A percentile compares a stretch with the other conserved stretches of the same genome.
Conservation (phyloP, 1,140 invertebrate genomes). For the Bombus pascuorum region DNA sequence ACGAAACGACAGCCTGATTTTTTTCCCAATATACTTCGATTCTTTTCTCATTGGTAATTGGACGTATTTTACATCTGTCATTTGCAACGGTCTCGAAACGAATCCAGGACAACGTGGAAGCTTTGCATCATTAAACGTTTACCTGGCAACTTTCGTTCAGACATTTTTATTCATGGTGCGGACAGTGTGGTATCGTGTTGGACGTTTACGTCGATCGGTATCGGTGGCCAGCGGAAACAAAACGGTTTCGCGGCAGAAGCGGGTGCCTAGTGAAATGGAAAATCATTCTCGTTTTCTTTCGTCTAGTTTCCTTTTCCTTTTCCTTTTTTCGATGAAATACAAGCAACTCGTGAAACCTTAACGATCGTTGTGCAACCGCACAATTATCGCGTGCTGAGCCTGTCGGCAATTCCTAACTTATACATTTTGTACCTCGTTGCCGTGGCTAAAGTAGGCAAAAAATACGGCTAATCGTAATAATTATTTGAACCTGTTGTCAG, state of each 20-base stretch:
- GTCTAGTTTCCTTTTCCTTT: conserved; percentile 15
- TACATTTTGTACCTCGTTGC: conserved; percentile 9
- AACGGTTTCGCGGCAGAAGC: conserved; percentile 1
- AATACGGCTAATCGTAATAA: conserved; percentile 12
- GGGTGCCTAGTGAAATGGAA: conserved; percentile 24
- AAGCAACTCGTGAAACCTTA: conserved; percentile 31
- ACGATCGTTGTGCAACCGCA: conserved; percentile 40
- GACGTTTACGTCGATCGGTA: background rate
- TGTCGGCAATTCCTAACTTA: conserved; percentile 6
- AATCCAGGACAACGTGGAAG: background rate
- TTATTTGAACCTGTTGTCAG: background rate
- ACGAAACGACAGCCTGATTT: background rate
- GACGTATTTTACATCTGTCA: background rate
- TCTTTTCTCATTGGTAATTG: background rate
- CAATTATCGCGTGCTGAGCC: conserved; percentile 34
- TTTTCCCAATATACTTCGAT: background rate
- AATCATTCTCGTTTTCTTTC: conserved; percentile 28
- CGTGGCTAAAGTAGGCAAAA: background rate
- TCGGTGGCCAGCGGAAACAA: background rate
- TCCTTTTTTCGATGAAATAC: conserved; percentile 13
- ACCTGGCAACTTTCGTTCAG: background rate
- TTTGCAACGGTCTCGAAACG: background rate
- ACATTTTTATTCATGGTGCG: background rate
- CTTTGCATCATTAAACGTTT: conserved; percentile 1
- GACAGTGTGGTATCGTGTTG: background rate